phyloP scores from a whole-genome alignment of 2,113 vertebrate genomes.

The Nothoprocta pentlandii region DNA sequence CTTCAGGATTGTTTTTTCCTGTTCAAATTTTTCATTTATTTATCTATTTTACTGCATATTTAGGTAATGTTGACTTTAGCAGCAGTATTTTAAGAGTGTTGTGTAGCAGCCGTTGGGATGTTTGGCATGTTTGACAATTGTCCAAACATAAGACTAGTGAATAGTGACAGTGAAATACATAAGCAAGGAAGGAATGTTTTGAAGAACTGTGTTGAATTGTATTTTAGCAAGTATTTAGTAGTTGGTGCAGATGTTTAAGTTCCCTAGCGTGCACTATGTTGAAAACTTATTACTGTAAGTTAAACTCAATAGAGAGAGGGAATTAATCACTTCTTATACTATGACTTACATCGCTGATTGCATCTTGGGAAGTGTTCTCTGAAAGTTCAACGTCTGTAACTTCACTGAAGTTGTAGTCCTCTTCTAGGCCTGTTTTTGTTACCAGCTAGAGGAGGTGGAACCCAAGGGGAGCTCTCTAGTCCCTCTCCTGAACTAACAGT shows the following conservation, averaged over 20 bases:
- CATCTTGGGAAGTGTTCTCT: not conserved
- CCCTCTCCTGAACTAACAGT: not conserved
- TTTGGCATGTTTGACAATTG: not conserved
- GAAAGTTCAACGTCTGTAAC: not conserved
- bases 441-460: not conserved
- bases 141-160: not conserved
- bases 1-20: not conserved
- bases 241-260: not conserved
- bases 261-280: not conserved
- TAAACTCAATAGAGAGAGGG: not conserved
- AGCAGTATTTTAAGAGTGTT: not conserved
- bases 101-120: not conserved
- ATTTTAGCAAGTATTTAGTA: not conserved
- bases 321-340: not conserved
- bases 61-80: not conserved
- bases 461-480: not conserved
- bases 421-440: not conserved
- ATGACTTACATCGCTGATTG: not conserved
- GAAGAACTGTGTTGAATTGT: not conserved
- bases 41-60: not conserved
- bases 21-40: not conserved
- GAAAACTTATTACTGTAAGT: not conserved
- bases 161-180: not conserved
- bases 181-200: not conserved
- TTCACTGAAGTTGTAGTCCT: fast-evolving